phyloP scores from a whole-genome alignment of 2,113 vertebrate species.

The Gadus macrocephalus region DNA sequence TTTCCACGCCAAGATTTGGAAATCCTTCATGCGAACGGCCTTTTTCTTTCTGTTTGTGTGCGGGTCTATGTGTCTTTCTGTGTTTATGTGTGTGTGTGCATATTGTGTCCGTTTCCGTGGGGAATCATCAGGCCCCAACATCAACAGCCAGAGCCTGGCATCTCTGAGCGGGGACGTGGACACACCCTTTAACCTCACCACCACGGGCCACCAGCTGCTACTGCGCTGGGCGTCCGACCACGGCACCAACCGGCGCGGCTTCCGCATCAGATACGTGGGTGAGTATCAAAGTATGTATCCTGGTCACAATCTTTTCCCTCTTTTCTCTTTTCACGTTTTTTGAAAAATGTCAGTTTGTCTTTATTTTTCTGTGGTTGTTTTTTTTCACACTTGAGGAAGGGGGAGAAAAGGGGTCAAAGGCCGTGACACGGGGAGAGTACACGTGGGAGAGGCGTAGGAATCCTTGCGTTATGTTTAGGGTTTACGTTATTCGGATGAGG shows the following conservation, averaged over 20 bases:
- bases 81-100: too few relatives aligned
- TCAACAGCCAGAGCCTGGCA: slow-evolving; percentile 87
- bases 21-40: too few relatives aligned
- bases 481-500: too few relatives aligned
- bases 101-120: too few relatives aligned
- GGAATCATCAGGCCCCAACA: slow-evolving; percentile 81
- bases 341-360: too few relatives aligned
- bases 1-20: too few relatives aligned
- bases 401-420: slow-evolving; percentile 30
- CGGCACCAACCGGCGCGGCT: slow-evolving; percentile 92
- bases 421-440: neutral
- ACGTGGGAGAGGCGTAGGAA: neutral
- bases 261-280: slow-evolving; percentile 97
- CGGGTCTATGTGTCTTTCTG: too few relatives aligned
- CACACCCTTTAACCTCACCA: slow-evolving; percentile 88
- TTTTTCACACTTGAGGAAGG: slow-evolving; percentile 1
- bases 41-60: too few relatives aligned
- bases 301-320: slow-evolving; percentile 59
- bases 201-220: slow-evolving; percentile 88
- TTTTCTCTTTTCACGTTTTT: too few relatives aligned
- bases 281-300: slow-evolving; percentile 82
- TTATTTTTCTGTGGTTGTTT: slow-evolving; percentile 23
- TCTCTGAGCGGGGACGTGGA: slow-evolving; percentile 92
- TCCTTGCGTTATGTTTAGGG: too few relatives aligned
- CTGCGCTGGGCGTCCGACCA: slow-evolving; percentile 97